These are phyloP conservation scores for Chelmon rostratus DNA, from an alignment of 2,797 vertebrate species.

Conservation along the genomic window DNA sequence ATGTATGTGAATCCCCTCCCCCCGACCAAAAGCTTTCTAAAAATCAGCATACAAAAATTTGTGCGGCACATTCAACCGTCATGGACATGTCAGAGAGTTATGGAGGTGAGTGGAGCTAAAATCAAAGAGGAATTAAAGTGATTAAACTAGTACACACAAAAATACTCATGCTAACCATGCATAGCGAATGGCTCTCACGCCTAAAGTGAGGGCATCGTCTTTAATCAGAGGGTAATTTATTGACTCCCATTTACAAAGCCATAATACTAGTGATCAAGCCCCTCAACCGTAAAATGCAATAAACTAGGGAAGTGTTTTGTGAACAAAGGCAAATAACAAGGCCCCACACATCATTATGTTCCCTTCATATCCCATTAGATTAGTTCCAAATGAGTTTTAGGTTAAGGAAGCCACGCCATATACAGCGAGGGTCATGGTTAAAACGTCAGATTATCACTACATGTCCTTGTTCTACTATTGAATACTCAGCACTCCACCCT, in stretches of 20 bases:
- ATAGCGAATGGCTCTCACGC: slow-evolving; percentile 76
- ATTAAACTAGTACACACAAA: slow-evolving; percentile 77
- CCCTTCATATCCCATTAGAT: slow-evolving; percentile 81
- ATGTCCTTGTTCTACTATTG: slow-evolving; percentile 32
- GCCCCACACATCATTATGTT: slow-evolving; percentile 82
- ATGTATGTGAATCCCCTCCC: slow-evolving; percentile 36
- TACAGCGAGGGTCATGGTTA: slow-evolving; percentile 59
- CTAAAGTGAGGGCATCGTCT: slow-evolving; percentile 83
- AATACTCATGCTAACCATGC: slow-evolving; percentile 77
- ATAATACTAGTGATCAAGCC: slow-evolving; percentile 85
- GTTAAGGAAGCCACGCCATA: slow-evolving; percentile 57
- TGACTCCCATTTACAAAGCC: slow-evolving; percentile 83
- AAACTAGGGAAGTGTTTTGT: slow-evolving; percentile 84
- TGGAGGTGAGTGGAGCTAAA: slow-evolving; percentile 53
- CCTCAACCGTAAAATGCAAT: slow-evolving; percentile 84
- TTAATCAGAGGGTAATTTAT: slow-evolving; percentile 86
- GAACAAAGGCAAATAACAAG: slow-evolving; percentile 85
- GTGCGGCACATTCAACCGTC: slow-evolving; percentile 45
- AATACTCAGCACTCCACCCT: slow-evolving; percentile 1
- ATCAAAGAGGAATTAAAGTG: slow-evolving; percentile 71
- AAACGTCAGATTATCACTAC: slow-evolving; percentile 63
- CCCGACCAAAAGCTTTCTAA: slow-evolving; percentile 16
- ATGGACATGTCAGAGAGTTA: slow-evolving; percentile 49
- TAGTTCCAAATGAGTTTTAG: slow-evolving; percentile 70
- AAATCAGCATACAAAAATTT: slow-evolving; percentile 28